A percentile compares a stretch with the other conserved stretches of the same genome.
phyloP scores from a whole-genome alignment of 2,113 vertebrate species.

The Anoura caudifer region DNA sequence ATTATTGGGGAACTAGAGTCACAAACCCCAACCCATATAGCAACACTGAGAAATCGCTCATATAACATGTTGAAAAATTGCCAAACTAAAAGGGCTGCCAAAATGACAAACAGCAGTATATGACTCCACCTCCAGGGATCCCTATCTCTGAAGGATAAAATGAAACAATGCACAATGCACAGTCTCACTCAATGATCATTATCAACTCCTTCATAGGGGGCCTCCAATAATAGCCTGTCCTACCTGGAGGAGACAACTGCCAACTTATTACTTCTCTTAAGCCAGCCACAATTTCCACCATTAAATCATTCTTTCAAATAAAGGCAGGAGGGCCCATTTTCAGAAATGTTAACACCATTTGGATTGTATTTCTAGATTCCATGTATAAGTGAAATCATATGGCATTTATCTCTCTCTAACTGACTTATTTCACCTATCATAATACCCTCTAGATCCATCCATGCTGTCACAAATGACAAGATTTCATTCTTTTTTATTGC shows the following conservation, averaged over 20 bases:
- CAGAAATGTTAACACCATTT: neutral
- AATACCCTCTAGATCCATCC: neutral
- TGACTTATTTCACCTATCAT: neutral
- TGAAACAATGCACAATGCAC: neutral
- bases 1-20: neutral
- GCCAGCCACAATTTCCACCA: neutral
- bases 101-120: neutral
- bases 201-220: neutral
- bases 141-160: neutral
- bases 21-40: neutral
- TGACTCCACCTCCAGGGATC: neutral
- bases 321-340: neutral
- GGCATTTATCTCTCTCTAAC: neutral
- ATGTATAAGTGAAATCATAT: neutral
- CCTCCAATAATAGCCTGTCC: neutral
- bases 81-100: neutral
- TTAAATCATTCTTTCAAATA: constrained; percentile 27
- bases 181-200: neutral
- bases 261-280: neutral
- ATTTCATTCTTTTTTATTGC: neutral
- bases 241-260: neutral
- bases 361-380: neutral
- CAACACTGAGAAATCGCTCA: constrained; percentile 15
- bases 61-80: constrained; percentile 19
- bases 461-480: neutral